These are phyloP conservation scores for Prorops nasuta DNA, from an alignment of 1,140 invertebrate genomes.

Conservation along the genomic window DNA sequence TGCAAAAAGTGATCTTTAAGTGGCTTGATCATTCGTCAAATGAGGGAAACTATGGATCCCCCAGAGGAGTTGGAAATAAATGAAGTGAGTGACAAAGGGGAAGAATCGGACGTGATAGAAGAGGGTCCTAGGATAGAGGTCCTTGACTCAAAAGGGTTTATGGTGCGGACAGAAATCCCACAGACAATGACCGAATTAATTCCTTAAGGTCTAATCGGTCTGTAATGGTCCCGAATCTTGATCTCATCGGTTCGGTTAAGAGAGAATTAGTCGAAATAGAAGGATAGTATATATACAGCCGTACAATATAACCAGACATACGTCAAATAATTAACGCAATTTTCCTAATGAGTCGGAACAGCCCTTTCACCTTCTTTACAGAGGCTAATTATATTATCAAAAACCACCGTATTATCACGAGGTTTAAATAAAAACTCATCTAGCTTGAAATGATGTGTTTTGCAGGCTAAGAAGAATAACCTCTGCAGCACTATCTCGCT, in stretches of 20 bases:
- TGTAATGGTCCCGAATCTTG: conserved; percentile 45
- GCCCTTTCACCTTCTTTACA: too few species aligned
- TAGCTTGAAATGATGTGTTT: too few species aligned
- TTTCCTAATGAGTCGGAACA: conserved; percentile 13
- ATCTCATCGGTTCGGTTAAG: conserved; percentile 18
- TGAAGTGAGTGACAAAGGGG: conserved; percentile 20
- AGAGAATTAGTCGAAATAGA: conserved; percentile 27
- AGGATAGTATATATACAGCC: too few species aligned
- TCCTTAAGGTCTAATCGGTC: conserved; percentile 43
- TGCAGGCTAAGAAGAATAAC: too few species aligned
- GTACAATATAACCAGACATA: conserved; percentile 17
- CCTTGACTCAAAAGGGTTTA: conserved; percentile 45
- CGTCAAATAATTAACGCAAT: conserved; percentile 30
- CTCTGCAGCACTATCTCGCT: too few species aligned
- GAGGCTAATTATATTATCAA: too few species aligned
- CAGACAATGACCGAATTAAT: conserved; percentile 49
- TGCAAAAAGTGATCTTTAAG: too few species aligned
- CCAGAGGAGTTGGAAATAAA: conserved; percentile 24
- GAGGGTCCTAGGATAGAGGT: conserved; percentile 24
- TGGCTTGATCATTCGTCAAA: too few species aligned
- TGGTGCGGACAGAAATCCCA: conserved; percentile 43
- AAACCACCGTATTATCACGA: too few species aligned
- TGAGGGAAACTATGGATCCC: too few species aligned
- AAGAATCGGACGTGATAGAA: conserved; percentile 14
- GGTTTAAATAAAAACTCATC: too few species aligned